Conservation (phyloP, 1,140 invertebrate species). For the Drosophila pectinifera region DNA sequence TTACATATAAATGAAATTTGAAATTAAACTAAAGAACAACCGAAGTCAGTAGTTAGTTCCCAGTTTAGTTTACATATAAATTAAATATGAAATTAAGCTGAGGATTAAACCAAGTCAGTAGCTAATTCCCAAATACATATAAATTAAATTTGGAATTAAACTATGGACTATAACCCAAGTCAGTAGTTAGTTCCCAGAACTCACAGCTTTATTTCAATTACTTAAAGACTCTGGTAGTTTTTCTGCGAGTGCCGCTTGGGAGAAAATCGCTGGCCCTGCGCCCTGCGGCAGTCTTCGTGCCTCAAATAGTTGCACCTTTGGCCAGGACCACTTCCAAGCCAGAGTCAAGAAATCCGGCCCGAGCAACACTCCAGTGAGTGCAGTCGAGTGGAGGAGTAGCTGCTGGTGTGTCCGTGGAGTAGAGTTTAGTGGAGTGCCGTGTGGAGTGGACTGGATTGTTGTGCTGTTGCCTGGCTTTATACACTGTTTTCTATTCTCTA, state of each 20-base stretch:
- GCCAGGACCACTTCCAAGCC: slow-evolving; percentile 24
- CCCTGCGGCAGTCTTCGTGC: slow-evolving; percentile 25
- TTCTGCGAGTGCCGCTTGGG: background rate
- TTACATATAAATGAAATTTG: too few species aligned
- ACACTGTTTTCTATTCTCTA: slow-evolving; percentile 11
- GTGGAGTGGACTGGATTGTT: slow-evolving; percentile 29
- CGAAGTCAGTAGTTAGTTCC: too few species aligned
- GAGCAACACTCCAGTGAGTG: background rate
- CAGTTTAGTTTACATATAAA: too few species aligned
- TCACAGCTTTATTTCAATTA: too few species aligned
- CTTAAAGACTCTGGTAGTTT: too few species aligned
- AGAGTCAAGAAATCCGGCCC: slow-evolving; percentile 10
- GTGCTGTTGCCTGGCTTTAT: slow-evolving; percentile 20
- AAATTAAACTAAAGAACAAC: too few species aligned
- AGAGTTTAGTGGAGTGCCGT: slow-evolving; percentile 1
- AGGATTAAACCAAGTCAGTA: too few species aligned
- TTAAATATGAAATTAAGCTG: too few species aligned
- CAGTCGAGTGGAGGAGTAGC: slow-evolving; percentile 24
- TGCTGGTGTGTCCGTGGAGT: background rate
- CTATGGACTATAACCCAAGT: too few species aligned
- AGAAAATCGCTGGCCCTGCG: slow-evolving; percentile 9
- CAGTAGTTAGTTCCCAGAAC: too few species aligned
- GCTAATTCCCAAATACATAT: too few species aligned
- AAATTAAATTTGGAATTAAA: too few species aligned
- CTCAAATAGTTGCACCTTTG: slow-evolving; percentile 50